These are phyloP conservation scores for Spermophilus dauricus DNA, from an alignment of 2,113 vertebrate genomes.

Conservation along the genomic window DNA sequence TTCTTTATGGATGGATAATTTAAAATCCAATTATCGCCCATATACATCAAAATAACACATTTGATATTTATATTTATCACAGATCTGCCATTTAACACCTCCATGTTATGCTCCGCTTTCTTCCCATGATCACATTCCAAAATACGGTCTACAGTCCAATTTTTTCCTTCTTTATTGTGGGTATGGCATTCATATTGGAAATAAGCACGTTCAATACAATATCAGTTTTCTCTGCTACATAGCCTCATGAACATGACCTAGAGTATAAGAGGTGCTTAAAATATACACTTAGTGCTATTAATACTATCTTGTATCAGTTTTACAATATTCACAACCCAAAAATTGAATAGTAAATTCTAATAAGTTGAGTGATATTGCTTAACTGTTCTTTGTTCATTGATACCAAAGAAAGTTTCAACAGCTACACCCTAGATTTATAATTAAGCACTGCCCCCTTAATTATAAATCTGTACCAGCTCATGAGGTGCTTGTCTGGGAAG, in stretches of 20 bases:
- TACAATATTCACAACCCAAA: no score
- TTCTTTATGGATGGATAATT: constrained; percentile 76
- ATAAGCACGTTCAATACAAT: background rate
- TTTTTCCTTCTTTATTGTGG: background rate
- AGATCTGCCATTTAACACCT: constrained; percentile 80
- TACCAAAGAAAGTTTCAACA: background rate
- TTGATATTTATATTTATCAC: constrained; percentile 82
- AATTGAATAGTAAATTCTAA: background rate
- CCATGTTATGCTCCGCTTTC: constrained; percentile 57
- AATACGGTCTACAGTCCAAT: background rate
- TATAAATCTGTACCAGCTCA: background rate
- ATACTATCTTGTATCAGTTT: background rate
- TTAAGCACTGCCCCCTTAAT: no score
- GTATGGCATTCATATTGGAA: background rate
- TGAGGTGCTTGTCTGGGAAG: background rate
- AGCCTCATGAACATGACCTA: background rate
- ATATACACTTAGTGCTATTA: background rate
- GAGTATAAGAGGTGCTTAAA: background rate
- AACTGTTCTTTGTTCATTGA: background rate
- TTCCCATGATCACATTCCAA: constrained; percentile 65
- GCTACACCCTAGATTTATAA: background rate
- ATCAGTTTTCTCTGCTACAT: background rate
- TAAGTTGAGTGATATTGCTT: background rate
- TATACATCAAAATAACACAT: constrained; percentile 83
- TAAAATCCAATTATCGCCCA: constrained; percentile 79